Evolutionary conservation across 2,797 vertebrate species (phyloP).

Genomic region (Enteromius radiatus): DNA sequence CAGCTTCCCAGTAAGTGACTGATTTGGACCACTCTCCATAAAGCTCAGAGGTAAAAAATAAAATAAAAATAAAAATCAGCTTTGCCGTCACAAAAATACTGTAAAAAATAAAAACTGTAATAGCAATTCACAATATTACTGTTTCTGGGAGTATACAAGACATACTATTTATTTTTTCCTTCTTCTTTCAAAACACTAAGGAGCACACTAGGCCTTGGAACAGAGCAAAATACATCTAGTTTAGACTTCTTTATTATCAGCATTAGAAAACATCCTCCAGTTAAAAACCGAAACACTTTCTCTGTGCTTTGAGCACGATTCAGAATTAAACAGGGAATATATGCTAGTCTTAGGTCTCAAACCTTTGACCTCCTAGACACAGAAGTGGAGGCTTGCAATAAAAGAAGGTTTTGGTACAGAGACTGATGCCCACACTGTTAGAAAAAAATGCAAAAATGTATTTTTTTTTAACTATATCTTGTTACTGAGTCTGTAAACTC

Average conservation of each 20-base stretch:
- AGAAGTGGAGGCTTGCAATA: conserved; percentile 15
- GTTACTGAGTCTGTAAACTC: background rate
- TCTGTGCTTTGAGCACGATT: background rate
- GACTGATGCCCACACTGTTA: background rate
- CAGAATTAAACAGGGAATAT: background rate
- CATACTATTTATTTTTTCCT: background rate
- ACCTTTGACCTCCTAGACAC: background rate
- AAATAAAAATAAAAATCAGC: no score
- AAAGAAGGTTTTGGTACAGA: background rate
- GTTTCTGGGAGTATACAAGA: background rate
- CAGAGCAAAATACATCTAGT: background rate
- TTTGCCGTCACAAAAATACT: no score
- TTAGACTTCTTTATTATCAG: background rate
- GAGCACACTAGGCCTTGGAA: background rate
- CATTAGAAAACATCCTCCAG: conserved; percentile 10
- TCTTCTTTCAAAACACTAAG: background rate
- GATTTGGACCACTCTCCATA: background rate
- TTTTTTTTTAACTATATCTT: background rate
- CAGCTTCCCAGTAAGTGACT: background rate
- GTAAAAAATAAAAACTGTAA: no score
- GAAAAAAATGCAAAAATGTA: background rate
- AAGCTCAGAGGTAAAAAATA: background rate
- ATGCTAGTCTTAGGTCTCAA: background rate
- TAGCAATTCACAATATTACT: background rate
- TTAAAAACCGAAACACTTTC: background rate